phyloP scores from a whole-genome alignment of 2,888 invertebrate species.

The Apamea crenata region DNA sequence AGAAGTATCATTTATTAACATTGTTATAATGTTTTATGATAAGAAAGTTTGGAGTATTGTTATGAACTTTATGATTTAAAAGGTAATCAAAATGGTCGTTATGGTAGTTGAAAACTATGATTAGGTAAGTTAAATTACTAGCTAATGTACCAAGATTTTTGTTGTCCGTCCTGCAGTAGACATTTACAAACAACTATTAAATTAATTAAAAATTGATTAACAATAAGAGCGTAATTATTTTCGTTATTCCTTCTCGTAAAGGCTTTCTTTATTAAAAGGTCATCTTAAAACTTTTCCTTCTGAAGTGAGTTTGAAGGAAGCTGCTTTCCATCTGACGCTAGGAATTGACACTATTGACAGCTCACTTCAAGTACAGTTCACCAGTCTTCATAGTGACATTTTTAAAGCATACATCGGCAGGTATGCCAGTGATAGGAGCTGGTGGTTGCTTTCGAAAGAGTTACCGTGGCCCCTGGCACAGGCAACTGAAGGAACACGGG shows the following conservation, averaged over 20 bases:
- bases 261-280: background rate
- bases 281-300: background rate
- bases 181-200: background rate
- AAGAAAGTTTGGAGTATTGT: background rate
- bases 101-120: background rate
- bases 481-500: too few species aligned
- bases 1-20: constrained; percentile 25
- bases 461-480: too few species aligned
- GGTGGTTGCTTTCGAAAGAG: too few species aligned
- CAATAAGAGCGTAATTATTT: background rate
- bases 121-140: background rate
- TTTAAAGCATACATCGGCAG: background rate
- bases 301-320: too few species aligned
- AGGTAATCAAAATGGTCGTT: background rate
- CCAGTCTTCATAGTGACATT: background rate
- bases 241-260: background rate
- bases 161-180: background rate
- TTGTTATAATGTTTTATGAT: constrained; percentile 9
- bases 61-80: background rate
- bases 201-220: background rate
- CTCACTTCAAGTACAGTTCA: background rate
- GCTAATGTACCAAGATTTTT: background rate
- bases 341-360: background rate
- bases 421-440: background rate
- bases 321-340: background rate